Conservation (phyloP, 2,797 vertebrate species). For the Cephalopachus bancanus region DNA sequence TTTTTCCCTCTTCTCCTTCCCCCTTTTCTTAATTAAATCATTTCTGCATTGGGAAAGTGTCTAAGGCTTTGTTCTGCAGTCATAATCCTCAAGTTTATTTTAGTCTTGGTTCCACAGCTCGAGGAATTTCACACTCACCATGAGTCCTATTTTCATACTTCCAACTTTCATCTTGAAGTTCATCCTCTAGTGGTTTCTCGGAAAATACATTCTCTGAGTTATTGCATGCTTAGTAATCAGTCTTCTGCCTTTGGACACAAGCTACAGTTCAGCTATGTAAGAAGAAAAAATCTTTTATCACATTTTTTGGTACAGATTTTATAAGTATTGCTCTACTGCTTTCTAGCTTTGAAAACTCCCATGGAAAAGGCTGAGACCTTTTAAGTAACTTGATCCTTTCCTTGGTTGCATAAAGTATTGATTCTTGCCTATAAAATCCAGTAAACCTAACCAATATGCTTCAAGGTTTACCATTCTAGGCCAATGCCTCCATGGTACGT, state of each 20-base stretch:
- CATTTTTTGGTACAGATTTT: background rate
- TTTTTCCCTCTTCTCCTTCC: too few species aligned
- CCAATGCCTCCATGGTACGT: background rate
- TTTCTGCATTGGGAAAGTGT: background rate
- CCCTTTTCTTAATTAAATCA: background rate
- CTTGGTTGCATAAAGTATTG: background rate
- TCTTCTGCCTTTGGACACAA: background rate
- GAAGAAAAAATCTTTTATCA: background rate
- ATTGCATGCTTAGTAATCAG: background rate
- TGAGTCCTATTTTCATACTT: background rate
- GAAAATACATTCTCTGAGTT: background rate
- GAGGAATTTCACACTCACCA: fast-evolving
- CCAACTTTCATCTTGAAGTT: background rate
- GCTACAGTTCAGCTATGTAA: background rate
- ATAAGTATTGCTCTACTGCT: background rate
- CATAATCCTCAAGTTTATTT: background rate
- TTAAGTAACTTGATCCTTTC: background rate
- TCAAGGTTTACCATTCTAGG: background rate
- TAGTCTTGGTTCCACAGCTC: background rate
- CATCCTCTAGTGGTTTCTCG: background rate
- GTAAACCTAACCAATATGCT: background rate
- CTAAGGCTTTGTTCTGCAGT: background rate
- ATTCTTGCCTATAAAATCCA: background rate
- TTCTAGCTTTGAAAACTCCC: background rate
- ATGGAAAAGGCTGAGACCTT: background rate